phyloP scores from a whole-genome alignment of 2,888 invertebrate genomes.

The Boloria euphrosyne region DNA sequence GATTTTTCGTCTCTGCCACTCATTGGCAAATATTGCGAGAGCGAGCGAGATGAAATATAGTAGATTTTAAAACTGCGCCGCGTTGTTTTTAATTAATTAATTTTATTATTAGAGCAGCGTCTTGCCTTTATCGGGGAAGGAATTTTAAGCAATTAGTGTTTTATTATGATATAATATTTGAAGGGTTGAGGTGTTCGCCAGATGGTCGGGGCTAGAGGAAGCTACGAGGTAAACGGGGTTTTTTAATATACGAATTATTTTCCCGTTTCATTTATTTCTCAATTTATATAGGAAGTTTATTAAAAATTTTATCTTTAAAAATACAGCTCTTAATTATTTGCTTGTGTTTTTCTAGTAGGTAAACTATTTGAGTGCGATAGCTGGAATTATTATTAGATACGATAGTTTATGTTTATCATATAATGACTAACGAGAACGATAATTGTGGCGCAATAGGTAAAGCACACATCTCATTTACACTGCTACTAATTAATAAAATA shows the following conservation, averaged over 20 bases:
- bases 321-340: no score
- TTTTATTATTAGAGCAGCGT: constrained; percentile 76
- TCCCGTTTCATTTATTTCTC: constrained; percentile 8
- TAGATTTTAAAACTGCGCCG: constrained; percentile 42
- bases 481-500: no score
- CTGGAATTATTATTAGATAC: no score
- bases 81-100: constrained; percentile 81
- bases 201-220: constrained; percentile 44
- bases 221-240: constrained; percentile 12
- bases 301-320: neutral
- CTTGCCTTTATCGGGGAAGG: constrained; percentile 75
- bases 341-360: no score
- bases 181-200: constrained; percentile 74
- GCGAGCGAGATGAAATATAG: constrained; percentile 28
- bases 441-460: no score
- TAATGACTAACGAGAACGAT: no score
- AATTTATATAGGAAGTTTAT: neutral
- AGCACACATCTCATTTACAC: no score
- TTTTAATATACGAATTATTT: constrained; percentile 8
- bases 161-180: constrained; percentile 82
- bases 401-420: no score
- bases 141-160: constrained; percentile 81
- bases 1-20: constrained; percentile 14
- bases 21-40: neutral
- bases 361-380: no score